Base-by-base conservation (phyloP, 2,113 vertebrate species). In the Myotis lucifugus region DNA sequence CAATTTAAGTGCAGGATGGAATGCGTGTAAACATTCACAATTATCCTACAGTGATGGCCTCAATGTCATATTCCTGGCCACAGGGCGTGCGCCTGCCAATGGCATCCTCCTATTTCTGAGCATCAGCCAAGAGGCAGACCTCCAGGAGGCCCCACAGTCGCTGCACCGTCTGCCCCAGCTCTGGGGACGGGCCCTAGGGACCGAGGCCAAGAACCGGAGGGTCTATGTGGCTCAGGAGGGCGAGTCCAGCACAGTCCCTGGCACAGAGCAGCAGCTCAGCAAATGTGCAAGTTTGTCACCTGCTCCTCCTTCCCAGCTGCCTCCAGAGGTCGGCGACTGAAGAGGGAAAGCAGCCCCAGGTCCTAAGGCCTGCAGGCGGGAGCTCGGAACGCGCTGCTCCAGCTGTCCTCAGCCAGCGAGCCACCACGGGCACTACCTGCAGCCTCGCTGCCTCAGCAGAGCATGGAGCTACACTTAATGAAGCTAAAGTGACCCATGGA, bases 101-200 rank as follows among this genome's bases (percentile, higher is more conserved):
- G 50, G 50, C 50, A 37, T 73, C 21, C 42, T 84, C 40, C 25
- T 29, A 64, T 17, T 37, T 70, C 11, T 77, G 56, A 32, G 32
- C 27, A 18, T 79, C 59, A 17, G 54, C 8, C 40, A 21, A 21
- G 50, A n/a, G 32, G 34, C 37, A 56, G 86, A 77, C 10, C 27
- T 21, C 32, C 48, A 2, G 8, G 3, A 42, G 59, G 21, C 18
- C 5, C 23, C 6, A 3, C 1, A 23, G 23, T 2, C 12, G 5
- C 27, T 37, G 73, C 18, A 1, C 25, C 32, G 52, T 85, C 52
- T 7, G 25, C 34, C 54, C 50, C 40, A 18, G 3, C 59, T 13
- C 3, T 12, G 17, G 17, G 11, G 25, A 59, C 9, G 9, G 1
- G 56, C 56, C 12, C n/a, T 10, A 17, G 54, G 23, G 59, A 25